Evolutionary conservation across 2,113 vertebrate genomes (phyloP), one percentile per base, ranked within the genome.

Genomic region (Tyto alba): DNA sequence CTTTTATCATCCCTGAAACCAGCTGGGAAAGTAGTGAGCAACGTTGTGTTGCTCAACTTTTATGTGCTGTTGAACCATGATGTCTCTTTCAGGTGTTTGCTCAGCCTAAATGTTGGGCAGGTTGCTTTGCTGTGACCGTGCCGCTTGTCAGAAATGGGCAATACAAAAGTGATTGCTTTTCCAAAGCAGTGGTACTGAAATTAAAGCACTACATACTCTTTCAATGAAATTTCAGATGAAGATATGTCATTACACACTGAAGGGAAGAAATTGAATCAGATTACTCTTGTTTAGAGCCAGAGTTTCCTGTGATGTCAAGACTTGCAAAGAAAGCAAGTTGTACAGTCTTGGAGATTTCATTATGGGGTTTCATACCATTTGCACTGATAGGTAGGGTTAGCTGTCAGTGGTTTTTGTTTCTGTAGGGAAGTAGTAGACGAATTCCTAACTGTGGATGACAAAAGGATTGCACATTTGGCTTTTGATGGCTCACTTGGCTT

Each of bases 401-500:
- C 89, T 96, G 95, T 88, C 40, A 41, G 63, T 2, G 1, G 10
- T 72, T 43, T 95, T 89, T 96, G 96, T 95, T 43, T 67, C 56
- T 17, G 60, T 92, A 74, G 13, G 96, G 96, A 81, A 92, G 64
- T 63, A 93, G 88, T 92, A 90, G 96, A 78, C 34, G 36, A 96
- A 97, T 96, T 95, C 78, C 95, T 94, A 63, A 85, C 93, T 92
- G 77, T 83, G 95, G 87, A 85, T 97, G 96, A 95, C 96, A 97
- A 98, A 96, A 36, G 85, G 71, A 26, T 55, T 38, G 97, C 98
- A 97, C 95, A 63, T 97, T 97, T 96, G 52, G 94, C 97, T 97
- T 98, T 97, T 96, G 98, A 92, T 83, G 96, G 91, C 97, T 98
- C 83, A 68, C 97, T 97, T 72, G 32, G 90, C 88, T 97, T 89